Conservation (phyloP, 2,113 vertebrate species). For the Albula glossodonta region DNA sequence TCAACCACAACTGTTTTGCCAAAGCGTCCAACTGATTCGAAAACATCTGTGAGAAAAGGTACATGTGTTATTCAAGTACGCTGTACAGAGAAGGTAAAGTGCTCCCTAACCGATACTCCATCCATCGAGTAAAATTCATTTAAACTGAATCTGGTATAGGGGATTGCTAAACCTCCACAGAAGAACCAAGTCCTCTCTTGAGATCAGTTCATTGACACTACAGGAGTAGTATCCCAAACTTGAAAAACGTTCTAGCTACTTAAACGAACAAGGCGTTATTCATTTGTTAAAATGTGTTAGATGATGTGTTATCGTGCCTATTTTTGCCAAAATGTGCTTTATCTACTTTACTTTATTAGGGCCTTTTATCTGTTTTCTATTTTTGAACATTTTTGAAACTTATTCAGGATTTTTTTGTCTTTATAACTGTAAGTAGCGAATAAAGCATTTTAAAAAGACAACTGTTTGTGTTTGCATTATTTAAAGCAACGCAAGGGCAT, state of each 20-base stretch:
- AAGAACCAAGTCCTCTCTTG: slow-evolving; percentile 44
- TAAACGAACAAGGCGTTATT: slow-evolving; percentile 75
- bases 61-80: slow-evolving; percentile 15
- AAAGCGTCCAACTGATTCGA: slow-evolving; percentile 60
- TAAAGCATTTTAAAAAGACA: slow-evolving; percentile 71
- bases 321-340: slow-evolving; percentile 62
- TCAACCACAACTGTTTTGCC: slow-evolving; percentile 51
- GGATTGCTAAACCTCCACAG: slow-evolving; percentile 22
- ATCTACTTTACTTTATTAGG: slow-evolving; percentile 51
- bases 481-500: neutral
- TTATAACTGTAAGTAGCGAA: slow-evolving; percentile 74
- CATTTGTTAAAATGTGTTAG: slow-evolving; percentile 38
- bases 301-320: slow-evolving; percentile 60
- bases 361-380: slow-evolving; percentile 62
- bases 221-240: slow-evolving; percentile 75
- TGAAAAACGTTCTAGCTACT: slow-evolving; percentile 75
- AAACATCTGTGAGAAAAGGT: slow-evolving; percentile 10
- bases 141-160: neutral
- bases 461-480: neutral
- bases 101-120: neutral
- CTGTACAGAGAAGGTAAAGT: neutral
- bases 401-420: slow-evolving; percentile 66
- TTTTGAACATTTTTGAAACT: slow-evolving; percentile 61
- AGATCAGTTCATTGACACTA: slow-evolving; percentile 73
- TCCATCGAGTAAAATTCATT: neutral